Conservation (phyloP, 2,797 vertebrate species). For the Bradypodion ventrale region DNA sequence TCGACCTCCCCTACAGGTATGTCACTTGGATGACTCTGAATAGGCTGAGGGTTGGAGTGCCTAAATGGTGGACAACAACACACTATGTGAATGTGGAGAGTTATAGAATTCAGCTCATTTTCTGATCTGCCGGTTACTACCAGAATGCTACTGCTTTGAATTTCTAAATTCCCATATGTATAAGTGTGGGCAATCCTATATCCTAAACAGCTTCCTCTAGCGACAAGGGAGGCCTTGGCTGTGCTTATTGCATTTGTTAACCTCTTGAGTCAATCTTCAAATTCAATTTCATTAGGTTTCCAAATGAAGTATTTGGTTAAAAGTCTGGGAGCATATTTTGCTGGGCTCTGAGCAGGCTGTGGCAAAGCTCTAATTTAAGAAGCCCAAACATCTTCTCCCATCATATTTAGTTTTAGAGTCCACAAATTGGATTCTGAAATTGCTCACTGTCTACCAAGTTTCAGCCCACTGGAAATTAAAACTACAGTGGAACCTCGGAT, state of each 20-base stretch:
- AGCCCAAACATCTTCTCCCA: slow-evolving; percentile 8
- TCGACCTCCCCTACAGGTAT: no score
- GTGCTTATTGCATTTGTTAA: background rate
- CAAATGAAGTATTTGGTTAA: slow-evolving; percentile 10
- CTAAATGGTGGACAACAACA: no score
- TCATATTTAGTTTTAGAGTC: background rate
- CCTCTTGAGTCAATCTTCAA: background rate
- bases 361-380: background rate
- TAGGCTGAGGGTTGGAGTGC: no score
- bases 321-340: background rate
- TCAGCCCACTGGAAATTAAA: slow-evolving; percentile 35
- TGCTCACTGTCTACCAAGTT: slow-evolving; percentile 34
- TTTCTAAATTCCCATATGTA: background rate
- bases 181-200: background rate
- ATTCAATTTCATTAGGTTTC: background rate
- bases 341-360: background rate
- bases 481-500: no score
- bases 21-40: no score
- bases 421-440: slow-evolving; percentile 13
- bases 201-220: background rate
- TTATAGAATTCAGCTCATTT: no score
- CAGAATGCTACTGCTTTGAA: background rate
- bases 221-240: accelerated
- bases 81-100: no score
- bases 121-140: no score